Evolutionary conservation across 64 coral and sea anemone genomes (phyloP).

Genomic region (Astreopora myriophthalma): DNA sequence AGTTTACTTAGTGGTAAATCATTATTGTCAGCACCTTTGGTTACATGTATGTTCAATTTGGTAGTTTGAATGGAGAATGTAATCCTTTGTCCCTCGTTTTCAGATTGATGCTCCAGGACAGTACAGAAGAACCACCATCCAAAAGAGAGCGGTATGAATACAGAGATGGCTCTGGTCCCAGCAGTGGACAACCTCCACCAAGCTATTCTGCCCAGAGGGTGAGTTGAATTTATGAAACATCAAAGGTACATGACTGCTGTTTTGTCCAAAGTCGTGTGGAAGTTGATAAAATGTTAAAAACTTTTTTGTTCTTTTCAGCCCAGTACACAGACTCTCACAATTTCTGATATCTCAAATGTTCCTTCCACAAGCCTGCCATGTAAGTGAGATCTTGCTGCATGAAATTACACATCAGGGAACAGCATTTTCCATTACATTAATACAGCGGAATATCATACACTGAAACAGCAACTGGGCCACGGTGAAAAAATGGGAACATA

Average conservation of each 20-base stretch:
- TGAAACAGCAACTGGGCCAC: too few relatives aligned
- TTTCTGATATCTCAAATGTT: constrained; percentile 91
- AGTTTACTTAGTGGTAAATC: too few relatives aligned
- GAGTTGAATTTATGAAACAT: not conserved
- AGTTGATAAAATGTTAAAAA: not conserved
- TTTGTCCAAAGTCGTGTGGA: not conserved
- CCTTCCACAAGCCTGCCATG: constrained; percentile 35
- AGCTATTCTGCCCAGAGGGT: constrained; percentile 58
- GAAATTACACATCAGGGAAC: not conserved
- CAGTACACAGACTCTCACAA: constrained; percentile 89
- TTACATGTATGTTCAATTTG: not conserved
- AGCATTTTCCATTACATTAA: too few relatives aligned
- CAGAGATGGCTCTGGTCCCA: constrained; percentile 36
- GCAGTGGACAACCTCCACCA: constrained; percentile 58
- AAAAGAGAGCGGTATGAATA: constrained; percentile 81
- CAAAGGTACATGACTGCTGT: too few relatives aligned
- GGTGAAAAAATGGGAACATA: too few relatives aligned
- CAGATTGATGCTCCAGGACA: constrained; percentile 88
- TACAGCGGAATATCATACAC: too few relatives aligned
- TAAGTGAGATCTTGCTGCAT: not conserved
- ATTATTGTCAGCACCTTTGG: too few relatives aligned
- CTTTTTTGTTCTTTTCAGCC: constrained; percentile 45
- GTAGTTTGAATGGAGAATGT: not conserved
- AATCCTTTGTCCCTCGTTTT: not conserved
- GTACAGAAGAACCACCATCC: constrained; percentile 74